Base-by-base conservation (phyloP, 2,113 vertebrate species). In the Oceanodroma tethys region DNA sequence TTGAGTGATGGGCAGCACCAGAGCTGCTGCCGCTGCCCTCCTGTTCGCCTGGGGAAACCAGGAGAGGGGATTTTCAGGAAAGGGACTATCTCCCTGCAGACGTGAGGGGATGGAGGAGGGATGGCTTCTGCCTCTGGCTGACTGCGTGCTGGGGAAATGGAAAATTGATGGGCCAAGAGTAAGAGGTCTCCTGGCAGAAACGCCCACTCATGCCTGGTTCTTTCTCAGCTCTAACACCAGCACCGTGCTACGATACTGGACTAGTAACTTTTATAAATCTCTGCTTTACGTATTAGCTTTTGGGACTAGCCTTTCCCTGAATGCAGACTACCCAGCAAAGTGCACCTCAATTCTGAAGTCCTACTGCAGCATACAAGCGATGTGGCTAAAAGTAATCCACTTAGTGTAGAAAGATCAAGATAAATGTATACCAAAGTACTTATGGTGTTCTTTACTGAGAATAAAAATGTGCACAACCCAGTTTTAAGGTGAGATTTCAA, bases 241-340 rank as follows among this genome's bases (percentile, higher is more conserved):
- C 56, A 12, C 48, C 17, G 7, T 5, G 48, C 16, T 29, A 2
- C 0, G 5, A n/a, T 2, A 0, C 25, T 2, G 13, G 19, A n/a
- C 40, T 3, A 9, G 36, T 6, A 11, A 3, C 45, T 68, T 86
- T 10, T 13, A 2, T 1, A 3, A 18, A 16, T 15, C 56, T 74
- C 60, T 65, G 47, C 36, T 70, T 20, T 38, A 9, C 11, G 2
- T 1, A 2, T 6, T 6, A 12, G 34, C 38, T 56, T 42, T 45
- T 47, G 47, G 71, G 58, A 52, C 11, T 3, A 43, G 52, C 23
- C 17, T 34, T 38, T 6, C 16, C 34, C 3, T 2, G 42, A 15
- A 32, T 0, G 5, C n/a, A 40, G 60, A 10, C 21, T 15, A 21
- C 29, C 62, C 38, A 36, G 38, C 62, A 8, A 9, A 75, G 30